phyloP scores from a whole-genome alignment of 2,797 vertebrate species.

The Cottoperca gobio region DNA sequence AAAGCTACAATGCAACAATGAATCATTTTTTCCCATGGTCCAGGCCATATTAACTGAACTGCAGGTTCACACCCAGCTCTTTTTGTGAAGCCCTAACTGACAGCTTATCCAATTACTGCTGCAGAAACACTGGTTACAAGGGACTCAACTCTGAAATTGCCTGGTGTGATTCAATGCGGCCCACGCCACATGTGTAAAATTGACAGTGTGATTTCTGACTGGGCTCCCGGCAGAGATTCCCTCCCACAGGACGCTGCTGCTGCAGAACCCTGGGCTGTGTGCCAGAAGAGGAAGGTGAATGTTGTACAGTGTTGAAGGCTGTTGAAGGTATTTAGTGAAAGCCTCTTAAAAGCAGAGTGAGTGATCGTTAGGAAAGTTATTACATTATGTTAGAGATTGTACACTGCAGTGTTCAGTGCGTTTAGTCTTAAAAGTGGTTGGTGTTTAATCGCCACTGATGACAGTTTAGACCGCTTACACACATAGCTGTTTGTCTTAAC shows the following conservation, averaged over 20 bases:
- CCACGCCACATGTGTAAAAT: slow-evolving; percentile 50
- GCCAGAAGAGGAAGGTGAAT: slow-evolving; percentile 39
- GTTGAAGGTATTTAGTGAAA: slow-evolving; percentile 29
- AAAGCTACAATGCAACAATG: too few species aligned
- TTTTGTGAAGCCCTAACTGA: slow-evolving; percentile 41
- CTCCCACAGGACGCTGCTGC: slow-evolving; percentile 37
- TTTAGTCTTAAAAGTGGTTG: neutral
- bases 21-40: too few species aligned
- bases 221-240: slow-evolving; percentile 52
- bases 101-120: slow-evolving; percentile 68
- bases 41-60: too few species aligned
- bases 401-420: neutral
- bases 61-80: slow-evolving; percentile 26
- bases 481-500: neutral
- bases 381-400: neutral
- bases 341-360: slow-evolving; percentile 23
- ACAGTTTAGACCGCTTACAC: neutral
- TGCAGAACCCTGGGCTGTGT: slow-evolving; percentile 38
- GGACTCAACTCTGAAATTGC: slow-evolving; percentile 61
- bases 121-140: slow-evolving; percentile 51
- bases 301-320: neutral
- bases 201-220: slow-evolving; percentile 62
- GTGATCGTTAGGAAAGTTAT: slow-evolving; percentile 10
- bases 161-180: slow-evolving; percentile 59
- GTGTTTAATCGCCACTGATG: neutral